Percentiles rank a stretch among this genome's conserved stretches.
phyloP scores from a whole-genome alignment of 2,888 invertebrate species.

The Cheilosia vernalis region DNA sequence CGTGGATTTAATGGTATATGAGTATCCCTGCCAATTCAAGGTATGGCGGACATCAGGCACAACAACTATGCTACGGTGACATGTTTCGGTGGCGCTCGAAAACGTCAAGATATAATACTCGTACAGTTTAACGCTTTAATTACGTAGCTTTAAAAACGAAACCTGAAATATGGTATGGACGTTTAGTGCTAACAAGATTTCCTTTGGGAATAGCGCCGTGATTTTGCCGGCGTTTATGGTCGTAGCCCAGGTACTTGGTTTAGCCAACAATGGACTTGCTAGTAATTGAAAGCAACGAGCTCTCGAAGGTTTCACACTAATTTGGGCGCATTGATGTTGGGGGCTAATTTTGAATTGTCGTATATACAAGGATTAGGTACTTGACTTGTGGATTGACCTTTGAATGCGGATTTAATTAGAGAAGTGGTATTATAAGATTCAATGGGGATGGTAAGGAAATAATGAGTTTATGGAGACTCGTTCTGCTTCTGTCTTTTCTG shows the following conservation, averaged over 20 bases:
- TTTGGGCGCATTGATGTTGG: neutral
- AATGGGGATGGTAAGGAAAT: too few relatives aligned
- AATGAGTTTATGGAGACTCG: too few relatives aligned
- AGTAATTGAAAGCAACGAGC: slow-evolving; percentile 47
- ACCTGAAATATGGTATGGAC: slow-evolving; percentile 38
- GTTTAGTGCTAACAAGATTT: slow-evolving; percentile 62
- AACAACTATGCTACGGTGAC: slow-evolving; percentile 19
- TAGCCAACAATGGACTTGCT: slow-evolving; percentile 26
- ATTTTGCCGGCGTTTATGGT: slow-evolving; percentile 25
- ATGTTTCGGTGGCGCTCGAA: slow-evolving; percentile 40
- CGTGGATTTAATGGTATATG: slow-evolving; percentile 60
- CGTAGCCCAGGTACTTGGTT: slow-evolving; percentile 9
- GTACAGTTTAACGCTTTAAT: slow-evolving; percentile 65
- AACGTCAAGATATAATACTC: slow-evolving; percentile 39
- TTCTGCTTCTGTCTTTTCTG: too few relatives aligned
- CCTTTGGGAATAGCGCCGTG: slow-evolving; percentile 38
- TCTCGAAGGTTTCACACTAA: slow-evolving; percentile 3
- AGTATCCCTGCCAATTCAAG: slow-evolving; percentile 24
- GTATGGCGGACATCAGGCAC: slow-evolving; percentile 31
- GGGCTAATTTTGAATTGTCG: too few relatives aligned
- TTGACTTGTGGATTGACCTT: too few relatives aligned
- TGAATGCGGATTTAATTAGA: too few relatives aligned
- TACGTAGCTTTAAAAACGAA: slow-evolving; percentile 26
- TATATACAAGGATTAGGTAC: too few relatives aligned
- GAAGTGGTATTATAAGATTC: too few relatives aligned